Evolutionary conservation across 2,797 vertebrate species (phyloP), one percentile per base, ranked within the genome.

Genomic region (Hypotaenidia okinawae): DNA sequence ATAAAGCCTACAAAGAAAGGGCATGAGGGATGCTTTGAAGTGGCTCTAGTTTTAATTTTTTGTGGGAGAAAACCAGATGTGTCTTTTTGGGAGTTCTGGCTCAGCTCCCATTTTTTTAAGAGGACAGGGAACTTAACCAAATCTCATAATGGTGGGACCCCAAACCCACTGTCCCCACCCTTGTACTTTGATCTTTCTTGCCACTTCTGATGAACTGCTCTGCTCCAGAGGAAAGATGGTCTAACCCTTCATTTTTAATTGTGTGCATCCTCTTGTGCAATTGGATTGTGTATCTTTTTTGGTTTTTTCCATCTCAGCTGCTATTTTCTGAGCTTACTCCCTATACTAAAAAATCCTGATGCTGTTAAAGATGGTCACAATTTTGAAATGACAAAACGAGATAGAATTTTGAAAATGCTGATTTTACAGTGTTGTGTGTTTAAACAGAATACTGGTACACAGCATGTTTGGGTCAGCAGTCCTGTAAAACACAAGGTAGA

Each of bases 31-130:
- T 51, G 61, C 94, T 96, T 96, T 96, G 95, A 97, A 94, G 96
- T 96, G 91, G 95, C 45, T 93, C 80, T 64, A 94, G 70, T 84
- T 96, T 76, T 87, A 62, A 85, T 45, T 95, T 93, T 82, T 58
- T 88, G 89, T 78, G 77, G 43, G 74, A 54, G 83, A 77, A 96
- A 91, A 91, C 15, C 94, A 96, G 85, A 96, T 96, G 87, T 70
- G 35, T 59, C 59, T 45, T 45, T 82, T 62, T 16, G 25, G 8
- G 24, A 84, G 33, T 39, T 70, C 80, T 91, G 70, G 13, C 49
- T 61, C 22, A 47, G 67, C 16, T 92, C 5, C 5, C 2, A 11
- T 39, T 43, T 54, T 79, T 13, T n/a, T 66, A 43, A 73, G 52
- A 58, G n/a, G 18, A 37, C 24, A 23, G 18, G n/a, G 67, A 93